phyloP scores from a whole-genome alignment of 35 echinoderm and acorn worm species.

The Apostichopus californicus region DNA sequence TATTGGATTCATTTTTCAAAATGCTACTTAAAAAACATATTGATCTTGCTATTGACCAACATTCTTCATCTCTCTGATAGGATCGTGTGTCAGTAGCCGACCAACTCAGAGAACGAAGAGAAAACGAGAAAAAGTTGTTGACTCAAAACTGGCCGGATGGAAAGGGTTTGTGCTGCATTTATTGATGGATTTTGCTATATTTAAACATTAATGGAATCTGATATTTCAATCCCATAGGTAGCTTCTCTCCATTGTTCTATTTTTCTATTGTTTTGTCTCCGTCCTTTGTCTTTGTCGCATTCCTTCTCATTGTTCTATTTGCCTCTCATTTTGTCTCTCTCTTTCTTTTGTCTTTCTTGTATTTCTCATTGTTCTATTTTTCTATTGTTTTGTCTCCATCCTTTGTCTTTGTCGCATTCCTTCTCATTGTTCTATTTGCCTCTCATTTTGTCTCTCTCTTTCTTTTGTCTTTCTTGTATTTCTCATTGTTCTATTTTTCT shows the following conservation, averaged over 20 bases:
- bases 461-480: too few species aligned
- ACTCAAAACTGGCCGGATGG: constrained; percentile 28
- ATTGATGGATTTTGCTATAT: background rate
- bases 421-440: too few species aligned
- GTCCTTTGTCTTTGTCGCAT: background rate
- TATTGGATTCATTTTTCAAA: too few species aligned
- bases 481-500: background rate
- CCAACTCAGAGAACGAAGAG: constrained; percentile 6
- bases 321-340: too few species aligned
- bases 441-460: too few species aligned
- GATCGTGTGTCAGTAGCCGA: background rate
- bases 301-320: too few species aligned
- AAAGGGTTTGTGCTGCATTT: background rate
- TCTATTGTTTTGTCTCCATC: background rate
- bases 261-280: background rate
- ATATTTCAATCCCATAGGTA: background rate
- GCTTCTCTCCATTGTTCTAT: background rate
- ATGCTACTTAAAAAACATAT: too few species aligned
- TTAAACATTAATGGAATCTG: background rate
- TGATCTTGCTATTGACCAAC: too few species aligned
- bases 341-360: too few species aligned
- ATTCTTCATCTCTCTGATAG: background rate
- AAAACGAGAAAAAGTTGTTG: constrained; percentile 15
- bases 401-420: background rate
- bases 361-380: background rate